Conservation (phyloP, 2,888 invertebrate species). For the Caenorhabditis sinica region DNA sequence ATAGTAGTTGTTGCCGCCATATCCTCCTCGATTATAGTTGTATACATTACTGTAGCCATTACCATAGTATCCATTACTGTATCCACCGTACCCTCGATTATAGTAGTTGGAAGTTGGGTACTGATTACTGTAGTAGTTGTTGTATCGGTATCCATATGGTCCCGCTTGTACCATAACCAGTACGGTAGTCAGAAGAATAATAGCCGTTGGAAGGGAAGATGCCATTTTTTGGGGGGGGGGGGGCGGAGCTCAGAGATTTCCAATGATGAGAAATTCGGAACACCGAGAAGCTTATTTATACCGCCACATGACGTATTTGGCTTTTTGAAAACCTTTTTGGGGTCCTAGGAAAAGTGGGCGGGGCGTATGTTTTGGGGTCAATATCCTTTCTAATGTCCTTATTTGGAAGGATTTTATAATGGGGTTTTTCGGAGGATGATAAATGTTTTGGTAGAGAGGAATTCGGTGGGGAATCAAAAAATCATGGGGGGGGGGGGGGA, state of each 20-base stretch:
- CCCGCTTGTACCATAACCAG: conserved; percentile 3
- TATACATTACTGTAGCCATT: conserved; percentile 4
- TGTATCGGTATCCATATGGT: conserved; percentile 33
- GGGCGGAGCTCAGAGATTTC: conserved; percentile 1
- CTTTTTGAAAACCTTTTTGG: not conserved
- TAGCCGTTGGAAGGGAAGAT: not conserved
- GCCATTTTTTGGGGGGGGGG: not conserved
- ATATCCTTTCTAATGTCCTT: not conserved
- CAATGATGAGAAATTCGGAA: not conserved
- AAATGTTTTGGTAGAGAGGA: not conserved
- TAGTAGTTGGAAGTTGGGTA: not conserved
- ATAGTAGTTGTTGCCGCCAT: conserved; percentile 35
- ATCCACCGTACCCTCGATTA: not conserved
- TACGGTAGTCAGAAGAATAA: not conserved
- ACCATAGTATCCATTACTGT: not conserved
- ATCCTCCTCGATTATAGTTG: not conserved
- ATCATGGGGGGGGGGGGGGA: not conserved
- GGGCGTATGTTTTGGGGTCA: not conserved
- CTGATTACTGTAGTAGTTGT: conserved; percentile 36
- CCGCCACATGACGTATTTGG: not conserved
- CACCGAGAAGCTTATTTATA: conserved; percentile 24
- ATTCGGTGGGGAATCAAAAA: not conserved
- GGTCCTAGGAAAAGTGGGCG: not conserved
- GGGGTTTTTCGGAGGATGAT: not conserved
- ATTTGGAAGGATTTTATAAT: not conserved